Percentiles rank a stretch among this genome's conserved stretches.
Conservation (phyloP, 2,888 invertebrate genomes). For the Ophion ventricosus region DNA sequence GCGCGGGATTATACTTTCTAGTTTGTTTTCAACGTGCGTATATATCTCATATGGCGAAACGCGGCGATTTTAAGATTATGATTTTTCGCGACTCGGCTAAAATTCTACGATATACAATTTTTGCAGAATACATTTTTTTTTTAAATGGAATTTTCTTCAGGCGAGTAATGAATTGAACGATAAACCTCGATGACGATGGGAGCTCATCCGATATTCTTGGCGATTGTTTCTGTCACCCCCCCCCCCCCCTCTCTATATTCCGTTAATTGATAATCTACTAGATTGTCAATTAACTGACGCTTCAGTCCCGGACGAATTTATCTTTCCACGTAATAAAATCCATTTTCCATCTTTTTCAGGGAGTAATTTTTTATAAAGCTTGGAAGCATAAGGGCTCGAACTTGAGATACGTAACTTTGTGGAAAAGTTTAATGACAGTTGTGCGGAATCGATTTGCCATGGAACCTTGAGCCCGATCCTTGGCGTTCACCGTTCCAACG, state of each 20-base stretch:
- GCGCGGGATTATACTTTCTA: slow-evolving; percentile 53
- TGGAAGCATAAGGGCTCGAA: not conserved
- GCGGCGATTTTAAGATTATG: not conserved
- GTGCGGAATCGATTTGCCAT: slow-evolving; percentile 42
- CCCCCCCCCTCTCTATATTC: no score
- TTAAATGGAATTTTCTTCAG: not conserved
- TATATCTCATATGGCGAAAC: not conserved
- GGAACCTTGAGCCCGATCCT: slow-evolving; percentile 38
- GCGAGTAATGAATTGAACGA: no score
- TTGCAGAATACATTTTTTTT: not conserved
- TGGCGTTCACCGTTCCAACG: slow-evolving; percentile 23
- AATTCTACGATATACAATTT: not conserved
- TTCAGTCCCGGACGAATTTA: not conserved
- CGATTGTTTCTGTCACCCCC: no score
- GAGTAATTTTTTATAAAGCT: not conserved
- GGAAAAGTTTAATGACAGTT: slow-evolving; percentile 17
- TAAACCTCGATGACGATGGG: no score
- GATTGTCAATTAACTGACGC: not conserved
- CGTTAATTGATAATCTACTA: not conserved
- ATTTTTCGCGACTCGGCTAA: not conserved
- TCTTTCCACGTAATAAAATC: not conserved
- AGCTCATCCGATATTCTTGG: no score
- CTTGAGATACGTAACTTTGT: slow-evolving; percentile 18
- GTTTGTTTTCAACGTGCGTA: not conserved
- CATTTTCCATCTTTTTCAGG: not conserved